These are phyloP conservation scores for Yponomeuta cagnagella DNA, from an alignment of 2,888 invertebrate genomes.

Conservation along the genomic window DNA sequence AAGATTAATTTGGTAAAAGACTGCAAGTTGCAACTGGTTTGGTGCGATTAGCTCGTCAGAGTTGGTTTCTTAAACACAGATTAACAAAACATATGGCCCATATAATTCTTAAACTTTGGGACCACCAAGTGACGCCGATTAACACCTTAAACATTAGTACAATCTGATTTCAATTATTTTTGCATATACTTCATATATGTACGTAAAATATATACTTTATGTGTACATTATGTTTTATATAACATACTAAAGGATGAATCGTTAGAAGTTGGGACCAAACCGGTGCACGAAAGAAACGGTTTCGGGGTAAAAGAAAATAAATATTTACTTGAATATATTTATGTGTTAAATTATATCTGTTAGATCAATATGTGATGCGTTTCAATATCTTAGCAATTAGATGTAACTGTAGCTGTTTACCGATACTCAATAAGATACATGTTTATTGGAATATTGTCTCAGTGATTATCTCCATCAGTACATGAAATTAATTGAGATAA, in stretches of 20 bases:
- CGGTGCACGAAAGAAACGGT: slow-evolving; percentile 58
- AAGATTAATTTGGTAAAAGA: neutral
- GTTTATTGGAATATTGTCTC: neutral
- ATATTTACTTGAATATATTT: slow-evolving; percentile 37
- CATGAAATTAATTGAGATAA: neutral
- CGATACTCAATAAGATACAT: slow-evolving; percentile 16
- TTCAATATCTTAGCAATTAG: slow-evolving; percentile 9
- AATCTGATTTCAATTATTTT: slow-evolving; percentile 54
- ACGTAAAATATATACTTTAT: slow-evolving; percentile 38
- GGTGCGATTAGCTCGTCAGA: slow-evolving; percentile 1
- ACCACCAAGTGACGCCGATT: slow-evolving; percentile 28
- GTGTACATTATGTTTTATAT: slow-evolving; percentile 26
- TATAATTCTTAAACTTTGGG: slow-evolving; percentile 24
- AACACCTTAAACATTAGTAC: neutral
- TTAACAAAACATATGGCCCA: slow-evolving; percentile 1
- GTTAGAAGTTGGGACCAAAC: slow-evolving; percentile 58
- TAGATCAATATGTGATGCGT: slow-evolving; percentile 14
- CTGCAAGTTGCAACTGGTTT: slow-evolving; percentile 6
- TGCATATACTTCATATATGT: slow-evolving; percentile 54
- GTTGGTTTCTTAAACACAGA: slow-evolving; percentile 5
- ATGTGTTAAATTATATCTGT: slow-evolving; percentile 27
- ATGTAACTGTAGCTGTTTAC: neutral
- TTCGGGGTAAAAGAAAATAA: slow-evolving; percentile 43
- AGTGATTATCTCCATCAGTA: neutral
- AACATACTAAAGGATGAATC: slow-evolving; percentile 26